Percentiles rank a stretch among this genome's conserved stretches.
Conservation (phyloP, 2,113 vertebrate genomes). For the Otocyon megalotis region DNA sequence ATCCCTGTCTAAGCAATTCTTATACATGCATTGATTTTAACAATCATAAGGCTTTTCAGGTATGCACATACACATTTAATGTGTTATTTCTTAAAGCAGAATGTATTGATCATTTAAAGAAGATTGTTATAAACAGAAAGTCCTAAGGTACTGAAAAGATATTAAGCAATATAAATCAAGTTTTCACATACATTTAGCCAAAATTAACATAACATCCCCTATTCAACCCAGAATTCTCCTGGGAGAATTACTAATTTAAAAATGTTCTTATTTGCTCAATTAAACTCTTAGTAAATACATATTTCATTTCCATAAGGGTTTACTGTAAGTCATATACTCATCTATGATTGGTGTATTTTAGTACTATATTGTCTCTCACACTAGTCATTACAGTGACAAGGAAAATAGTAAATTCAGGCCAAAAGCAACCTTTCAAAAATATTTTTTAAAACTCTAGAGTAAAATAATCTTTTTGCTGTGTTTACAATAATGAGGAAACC, state of each 20-base stretch:
- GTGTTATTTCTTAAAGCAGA: slow-evolving; percentile 35
- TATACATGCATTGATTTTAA: background rate
- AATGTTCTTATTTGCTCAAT: slow-evolving; percentile 60
- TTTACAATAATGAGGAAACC: background rate
- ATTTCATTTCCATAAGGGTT: slow-evolving; percentile 50
- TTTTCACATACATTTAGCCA: slow-evolving; percentile 62
- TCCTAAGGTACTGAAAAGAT: slow-evolving; percentile 39
- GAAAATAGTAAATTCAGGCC: slow-evolving; percentile 13
- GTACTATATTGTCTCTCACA: background rate
- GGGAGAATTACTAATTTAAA: slow-evolving; percentile 65
- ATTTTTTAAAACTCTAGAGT: background rate
- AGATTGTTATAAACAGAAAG: slow-evolving; percentile 45
- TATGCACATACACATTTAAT: background rate
- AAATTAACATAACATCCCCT: background rate
- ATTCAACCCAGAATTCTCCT: slow-evolving; percentile 30
- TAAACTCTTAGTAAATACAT: slow-evolving; percentile 66
- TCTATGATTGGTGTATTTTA: slow-evolving; percentile 39
- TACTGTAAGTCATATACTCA: slow-evolving; percentile 30
- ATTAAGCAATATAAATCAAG: slow-evolving; percentile 53
- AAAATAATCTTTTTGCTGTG: background rate
- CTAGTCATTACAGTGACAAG: background rate
- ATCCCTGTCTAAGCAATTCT: slow-evolving; percentile 27
- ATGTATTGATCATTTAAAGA: slow-evolving; percentile 2
- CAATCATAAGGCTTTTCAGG: background rate
- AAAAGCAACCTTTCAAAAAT: slow-evolving; percentile 27